A percentile compares a stretch with the other conserved stretches of the same genome.
Evolutionary conservation across 2,888 invertebrate genomes (phyloP).

Genomic region (Tricholauxania praeusta): DNA sequence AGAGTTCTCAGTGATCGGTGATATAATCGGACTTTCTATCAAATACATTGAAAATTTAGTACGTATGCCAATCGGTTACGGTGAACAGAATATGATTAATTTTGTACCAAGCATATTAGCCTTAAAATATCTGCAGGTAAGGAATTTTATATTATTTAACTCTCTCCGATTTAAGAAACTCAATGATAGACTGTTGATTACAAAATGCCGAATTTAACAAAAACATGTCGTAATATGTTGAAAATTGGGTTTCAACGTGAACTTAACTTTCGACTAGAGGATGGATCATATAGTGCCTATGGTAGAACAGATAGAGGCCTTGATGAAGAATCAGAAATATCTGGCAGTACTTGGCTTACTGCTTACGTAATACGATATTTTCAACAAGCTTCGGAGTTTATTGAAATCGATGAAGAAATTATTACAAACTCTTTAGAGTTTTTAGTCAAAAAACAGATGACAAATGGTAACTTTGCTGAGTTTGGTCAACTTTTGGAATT

Average conservation of each 20-base stretch:
- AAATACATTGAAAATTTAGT: constrained; percentile 69
- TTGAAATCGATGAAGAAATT: constrained; percentile 76
- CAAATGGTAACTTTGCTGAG: constrained; percentile 83
- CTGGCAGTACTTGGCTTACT: constrained; percentile 81
- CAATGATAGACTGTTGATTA: constrained; percentile 71
- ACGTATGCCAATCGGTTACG: constrained; percentile 75
- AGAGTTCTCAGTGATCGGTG: constrained; percentile 71
- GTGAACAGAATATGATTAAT: constrained; percentile 78
- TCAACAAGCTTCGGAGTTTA: constrained; percentile 75
- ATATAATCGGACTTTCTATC: constrained; percentile 68
- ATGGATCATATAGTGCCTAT: constrained; percentile 82
- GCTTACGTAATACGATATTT: constrained; percentile 84
- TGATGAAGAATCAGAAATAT: constrained; percentile 71
- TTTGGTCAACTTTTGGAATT: constrained; percentile 74
- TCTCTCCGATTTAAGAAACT: too few species aligned
- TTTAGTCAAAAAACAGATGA: constrained; percentile 76
- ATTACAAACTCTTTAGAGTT: constrained; percentile 76
- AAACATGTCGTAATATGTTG: constrained; percentile 68
- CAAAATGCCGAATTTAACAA: constrained; percentile 74
- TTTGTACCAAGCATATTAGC: constrained; percentile 76
- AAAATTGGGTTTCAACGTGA: constrained; percentile 79
- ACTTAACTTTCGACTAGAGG: constrained; percentile 76
- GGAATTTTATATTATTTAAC: too few species aligned
- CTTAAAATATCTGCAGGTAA: constrained; percentile 71
- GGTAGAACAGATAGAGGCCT: constrained; percentile 63